These are phyloP conservation scores for Phoxinus dragarum DNA, from an alignment of 2,797 vertebrate species.

Conservation along the genomic window DNA sequence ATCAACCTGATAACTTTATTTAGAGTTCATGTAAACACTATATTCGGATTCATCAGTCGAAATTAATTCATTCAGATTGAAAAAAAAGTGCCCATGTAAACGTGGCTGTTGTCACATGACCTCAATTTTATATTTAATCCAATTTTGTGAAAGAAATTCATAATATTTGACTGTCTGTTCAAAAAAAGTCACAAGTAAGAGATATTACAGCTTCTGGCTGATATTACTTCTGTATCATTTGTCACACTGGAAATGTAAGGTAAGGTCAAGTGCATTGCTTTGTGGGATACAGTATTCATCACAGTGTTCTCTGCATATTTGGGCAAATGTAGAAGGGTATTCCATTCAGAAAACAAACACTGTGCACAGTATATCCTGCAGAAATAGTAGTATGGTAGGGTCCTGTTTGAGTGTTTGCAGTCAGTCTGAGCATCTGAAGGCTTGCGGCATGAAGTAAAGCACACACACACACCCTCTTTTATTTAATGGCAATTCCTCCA, in stretches of 20 bases:
- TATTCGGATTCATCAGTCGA: too few relatives aligned
- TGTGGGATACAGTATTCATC: background rate
- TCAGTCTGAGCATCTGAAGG: slow-evolving; percentile 54
- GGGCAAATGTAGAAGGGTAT: background rate
- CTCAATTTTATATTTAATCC: background rate
- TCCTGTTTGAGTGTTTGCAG: slow-evolving; percentile 54
- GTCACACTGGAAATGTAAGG: background rate
- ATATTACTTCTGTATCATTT: background rate
- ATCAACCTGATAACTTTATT: too few relatives aligned
- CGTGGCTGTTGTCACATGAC: background rate
- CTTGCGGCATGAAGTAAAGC: slow-evolving; percentile 63
- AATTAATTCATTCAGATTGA: background rate
- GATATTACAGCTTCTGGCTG: background rate
- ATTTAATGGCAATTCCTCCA: slow-evolving; percentile 79
- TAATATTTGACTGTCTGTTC: background rate
- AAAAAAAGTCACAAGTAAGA: background rate
- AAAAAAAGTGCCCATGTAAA: too few relatives aligned
- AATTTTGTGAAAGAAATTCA: background rate
- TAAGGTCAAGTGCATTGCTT: background rate
- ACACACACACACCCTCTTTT: slow-evolving; percentile 65
- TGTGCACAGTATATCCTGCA: background rate
- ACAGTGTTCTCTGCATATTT: background rate
- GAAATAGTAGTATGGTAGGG: slow-evolving; percentile 7
- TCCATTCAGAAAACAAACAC: background rate
- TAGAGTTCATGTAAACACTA: too few relatives aligned